A percentile compares a stretch with the other conserved stretches of the same genome.
Conservation (phyloP, 1,140 invertebrate genomes). For the Drosophila willistoni region DNA sequence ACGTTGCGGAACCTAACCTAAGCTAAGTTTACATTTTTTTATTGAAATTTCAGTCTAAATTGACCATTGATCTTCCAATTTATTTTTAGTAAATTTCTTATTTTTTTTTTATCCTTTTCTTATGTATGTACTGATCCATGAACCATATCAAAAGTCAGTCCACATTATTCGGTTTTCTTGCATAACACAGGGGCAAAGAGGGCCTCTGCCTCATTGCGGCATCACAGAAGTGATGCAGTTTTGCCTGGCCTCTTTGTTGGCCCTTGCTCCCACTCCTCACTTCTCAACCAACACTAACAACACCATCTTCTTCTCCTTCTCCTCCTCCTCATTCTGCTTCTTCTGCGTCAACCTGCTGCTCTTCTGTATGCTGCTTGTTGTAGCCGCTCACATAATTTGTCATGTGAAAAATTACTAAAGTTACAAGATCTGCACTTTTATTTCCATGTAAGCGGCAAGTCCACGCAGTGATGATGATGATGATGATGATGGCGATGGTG, state of each 20-base stretch:
- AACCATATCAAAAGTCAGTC: constrained; percentile 4
- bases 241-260: constrained; percentile 6
- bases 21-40: background rate
- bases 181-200: background rate
- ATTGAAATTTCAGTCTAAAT: background rate
- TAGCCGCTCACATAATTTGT: constrained; percentile 81
- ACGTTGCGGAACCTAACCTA: background rate
- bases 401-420: constrained; percentile 83
- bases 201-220: background rate
- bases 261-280: background rate
- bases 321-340: background rate
- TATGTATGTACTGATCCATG: background rate
- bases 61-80: constrained; percentile 2
- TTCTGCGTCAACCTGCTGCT: constrained; percentile 9
- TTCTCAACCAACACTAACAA: no score
- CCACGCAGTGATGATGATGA: constrained; percentile 63
- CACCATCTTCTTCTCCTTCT: background rate
- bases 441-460: constrained; percentile 77
- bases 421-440: constrained; percentile 82
- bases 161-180: constrained; percentile 5
- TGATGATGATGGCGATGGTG: constrained; percentile 21
- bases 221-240: background rate
- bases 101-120: background rate
- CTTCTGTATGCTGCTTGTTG: constrained; percentile 38
- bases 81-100: background rate